These are phyloP conservation scores for Ardeotis arabs DNA, from an alignment of 2,113 vertebrate species.

Conservation along the genomic window DNA sequence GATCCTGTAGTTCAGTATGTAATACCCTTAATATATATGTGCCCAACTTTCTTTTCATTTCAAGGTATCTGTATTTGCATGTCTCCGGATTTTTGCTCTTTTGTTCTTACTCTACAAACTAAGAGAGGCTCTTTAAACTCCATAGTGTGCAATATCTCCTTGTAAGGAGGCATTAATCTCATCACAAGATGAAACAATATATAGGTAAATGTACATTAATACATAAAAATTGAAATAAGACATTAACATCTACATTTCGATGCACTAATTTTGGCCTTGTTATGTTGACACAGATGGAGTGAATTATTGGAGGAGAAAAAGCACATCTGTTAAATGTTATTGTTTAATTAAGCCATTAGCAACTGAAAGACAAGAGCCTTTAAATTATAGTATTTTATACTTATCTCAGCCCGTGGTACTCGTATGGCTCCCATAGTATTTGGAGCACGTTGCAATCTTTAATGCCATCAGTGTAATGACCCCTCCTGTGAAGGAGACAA, in stretches of 20 bases:
- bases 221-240: conserved; percentile 38
- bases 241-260: conserved; percentile 36
- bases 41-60: background rate
- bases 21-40: background rate
- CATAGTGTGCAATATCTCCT: background rate
- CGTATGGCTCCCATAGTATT: background rate
- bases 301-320: conserved; percentile 61
- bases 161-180: conserved; percentile 18
- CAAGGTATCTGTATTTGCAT: background rate
- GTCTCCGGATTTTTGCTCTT: background rate
- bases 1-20: background rate
- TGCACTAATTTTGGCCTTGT: conserved; percentile 40
- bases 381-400: conserved; percentile 43
- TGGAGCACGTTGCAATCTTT: accelerated
- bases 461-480: background rate
- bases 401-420: background rate
- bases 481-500: background rate
- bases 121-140: background rate
- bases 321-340: conserved; percentile 56
- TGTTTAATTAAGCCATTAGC: conserved; percentile 68
- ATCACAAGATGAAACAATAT: conserved; percentile 13
- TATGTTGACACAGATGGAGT: conserved; percentile 56
- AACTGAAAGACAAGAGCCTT: conserved; percentile 47
- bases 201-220: conserved; percentile 30
- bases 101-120: background rate